These are phyloP conservation scores for Aleiodes alternator DNA, from an alignment of 2,888 invertebrate genomes.

Conservation along the genomic window DNA sequence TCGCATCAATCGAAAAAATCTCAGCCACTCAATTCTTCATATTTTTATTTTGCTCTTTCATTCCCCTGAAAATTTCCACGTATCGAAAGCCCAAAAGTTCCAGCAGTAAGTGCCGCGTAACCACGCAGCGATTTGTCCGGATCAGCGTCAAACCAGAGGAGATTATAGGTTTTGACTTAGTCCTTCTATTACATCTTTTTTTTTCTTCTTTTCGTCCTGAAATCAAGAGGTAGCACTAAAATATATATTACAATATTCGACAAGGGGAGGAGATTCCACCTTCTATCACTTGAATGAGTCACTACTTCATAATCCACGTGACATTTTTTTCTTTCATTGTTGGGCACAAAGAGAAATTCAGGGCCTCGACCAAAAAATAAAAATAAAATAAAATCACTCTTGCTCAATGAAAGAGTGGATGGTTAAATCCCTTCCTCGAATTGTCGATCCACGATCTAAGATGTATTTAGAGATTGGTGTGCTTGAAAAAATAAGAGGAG, in stretches of 20 bases:
- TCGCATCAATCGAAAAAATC: slow-evolving; percentile 24
- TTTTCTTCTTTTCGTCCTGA: not conserved
- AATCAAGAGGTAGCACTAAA: slow-evolving; percentile 37
- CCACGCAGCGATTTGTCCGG: slow-evolving; percentile 78
- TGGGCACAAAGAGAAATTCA: not conserved
- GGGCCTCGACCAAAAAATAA: not conserved
- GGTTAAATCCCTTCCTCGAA: slow-evolving; percentile 17
- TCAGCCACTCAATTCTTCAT: slow-evolving; percentile 33
- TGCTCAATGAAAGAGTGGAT: not conserved
- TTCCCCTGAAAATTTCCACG: slow-evolving; percentile 4
- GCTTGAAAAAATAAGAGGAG: not conserved
- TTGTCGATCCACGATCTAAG: slow-evolving; percentile 11
- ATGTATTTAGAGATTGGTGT: slow-evolving; percentile 12
- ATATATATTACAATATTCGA: slow-evolving; percentile 45
- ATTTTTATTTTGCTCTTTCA: slow-evolving; percentile 4
- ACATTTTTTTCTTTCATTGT: slow-evolving; percentile 12
- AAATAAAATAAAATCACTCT: slow-evolving; percentile 4
- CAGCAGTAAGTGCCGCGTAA: slow-evolving; percentile 71
- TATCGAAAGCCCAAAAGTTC: slow-evolving; percentile 34
- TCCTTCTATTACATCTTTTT: slow-evolving; percentile 30
- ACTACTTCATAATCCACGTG: slow-evolving; percentile 6
- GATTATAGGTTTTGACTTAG: slow-evolving; percentile 73
- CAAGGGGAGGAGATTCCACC: not conserved
- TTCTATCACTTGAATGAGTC: slow-evolving; percentile 42
- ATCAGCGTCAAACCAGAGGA: slow-evolving; percentile 80